Conservation (phyloP, 2,797 vertebrate species). For the Gymnocypris eckloni region DNA sequence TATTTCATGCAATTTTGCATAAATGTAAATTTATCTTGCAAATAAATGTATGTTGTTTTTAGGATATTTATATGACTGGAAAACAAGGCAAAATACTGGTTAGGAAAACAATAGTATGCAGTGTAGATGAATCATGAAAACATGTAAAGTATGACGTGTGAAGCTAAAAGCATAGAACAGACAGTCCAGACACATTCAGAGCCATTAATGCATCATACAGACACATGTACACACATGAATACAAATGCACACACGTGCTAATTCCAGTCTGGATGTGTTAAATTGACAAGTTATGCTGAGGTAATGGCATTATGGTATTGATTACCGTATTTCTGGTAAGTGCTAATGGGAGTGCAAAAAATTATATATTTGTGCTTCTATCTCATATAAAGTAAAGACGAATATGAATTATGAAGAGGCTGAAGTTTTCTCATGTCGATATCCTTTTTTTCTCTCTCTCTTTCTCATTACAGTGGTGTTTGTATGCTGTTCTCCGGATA, state of each 20-base stretch:
- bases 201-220: conserved; percentile 8
- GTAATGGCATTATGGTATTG: conserved; percentile 55
- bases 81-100: background rate
- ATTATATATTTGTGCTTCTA: conserved; percentile 17
- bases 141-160: background rate
- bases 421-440: background rate
- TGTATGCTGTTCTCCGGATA: conserved; percentile 85
- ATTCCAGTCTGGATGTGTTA: conserved; percentile 33
- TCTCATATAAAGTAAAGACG: conserved; percentile 14
- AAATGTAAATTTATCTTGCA: too few species aligned
- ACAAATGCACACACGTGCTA: conserved; percentile 14
- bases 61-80: background rate
- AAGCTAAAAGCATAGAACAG: conserved; percentile 7
- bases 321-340: conserved; percentile 44
- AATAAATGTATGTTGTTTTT: background rate
- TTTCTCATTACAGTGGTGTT: conserved; percentile 82
- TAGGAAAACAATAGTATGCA: background rate
- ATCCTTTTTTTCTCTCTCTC: background rate
- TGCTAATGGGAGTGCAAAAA: conserved; percentile 14
- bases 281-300: conserved; percentile 27
- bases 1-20: background rate
- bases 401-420: background rate
- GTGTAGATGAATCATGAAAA: background rate
- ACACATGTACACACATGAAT: background rate
- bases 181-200: background rate